Percentiles rank a stretch among this genome's conserved stretches.
phyloP scores from a whole-genome alignment of 2,113 vertebrate species.

The Tauraco erythrolophus region DNA sequence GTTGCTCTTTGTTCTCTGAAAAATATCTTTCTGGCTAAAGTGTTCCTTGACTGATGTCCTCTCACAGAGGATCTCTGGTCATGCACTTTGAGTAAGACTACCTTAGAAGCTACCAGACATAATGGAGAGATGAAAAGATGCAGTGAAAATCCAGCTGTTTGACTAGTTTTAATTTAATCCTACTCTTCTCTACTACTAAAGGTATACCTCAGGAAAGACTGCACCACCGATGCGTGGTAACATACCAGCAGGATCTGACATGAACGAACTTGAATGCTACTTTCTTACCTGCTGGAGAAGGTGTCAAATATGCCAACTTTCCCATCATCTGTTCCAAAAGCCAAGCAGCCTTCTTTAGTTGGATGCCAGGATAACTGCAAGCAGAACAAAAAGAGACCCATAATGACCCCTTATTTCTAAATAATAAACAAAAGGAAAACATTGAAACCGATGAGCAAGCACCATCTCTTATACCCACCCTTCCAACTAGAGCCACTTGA shows the following conservation, averaged over 20 bases:
- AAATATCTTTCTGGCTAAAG: not conserved
- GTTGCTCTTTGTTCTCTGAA: not conserved
- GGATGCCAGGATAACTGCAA: constrained; percentile 93
- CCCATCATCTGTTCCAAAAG: constrained; percentile 97
- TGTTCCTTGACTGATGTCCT: not conserved
- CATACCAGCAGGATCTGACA: not conserved
- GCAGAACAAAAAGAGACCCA: not conserved
- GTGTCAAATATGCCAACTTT: constrained; percentile 96
- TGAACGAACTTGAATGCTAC: not conserved
- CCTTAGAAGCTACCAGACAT: not conserved
- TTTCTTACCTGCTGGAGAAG: constrained; percentile 88
- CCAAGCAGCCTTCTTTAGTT: constrained; percentile 87
- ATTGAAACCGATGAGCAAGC: not conserved
- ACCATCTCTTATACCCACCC: not conserved
- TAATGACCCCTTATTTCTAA: not conserved
- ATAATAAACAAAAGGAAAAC: not conserved
- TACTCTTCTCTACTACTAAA: not conserved
- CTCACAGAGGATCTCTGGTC: not conserved
- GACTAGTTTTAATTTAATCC: not conserved
- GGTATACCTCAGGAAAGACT: not conserved
- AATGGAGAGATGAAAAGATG: not conserved
- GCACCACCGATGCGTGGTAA: not conserved
- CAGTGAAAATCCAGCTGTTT: not conserved
- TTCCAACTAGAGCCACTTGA: not conserved
- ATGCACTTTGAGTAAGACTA: not conserved